Percentiles rank a stretch among this genome's conserved stretches.
These are phyloP conservation scores for Drosophila falleni DNA, from an alignment of 2,888 invertebrate genomes.

Conservation along the genomic window DNA sequence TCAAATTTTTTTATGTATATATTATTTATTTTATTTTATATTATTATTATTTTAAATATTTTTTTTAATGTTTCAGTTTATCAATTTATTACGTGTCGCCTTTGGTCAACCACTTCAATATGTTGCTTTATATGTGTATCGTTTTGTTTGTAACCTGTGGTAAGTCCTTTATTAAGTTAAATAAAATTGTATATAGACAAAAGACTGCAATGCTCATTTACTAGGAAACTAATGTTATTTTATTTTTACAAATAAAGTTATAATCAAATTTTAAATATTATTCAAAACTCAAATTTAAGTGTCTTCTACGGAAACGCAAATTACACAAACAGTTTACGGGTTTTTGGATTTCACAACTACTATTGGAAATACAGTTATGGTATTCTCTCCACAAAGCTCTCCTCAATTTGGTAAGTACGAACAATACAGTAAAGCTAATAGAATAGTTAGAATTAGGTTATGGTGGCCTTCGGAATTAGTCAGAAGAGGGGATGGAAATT, in stretches of 20 bases:
- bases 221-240: not conserved
- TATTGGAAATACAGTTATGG: constrained; percentile 97
- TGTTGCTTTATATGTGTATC: constrained; percentile 30
- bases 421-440: not conserved
- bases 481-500: not conserved
- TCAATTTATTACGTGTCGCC: not conserved
- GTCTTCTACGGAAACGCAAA: constrained; percentile 82
- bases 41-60: not conserved
- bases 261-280: not conserved
- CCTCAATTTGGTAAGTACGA: constrained; percentile 88
- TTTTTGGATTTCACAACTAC: constrained; percentile 97
- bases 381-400: constrained; percentile 95
- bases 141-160: constrained; percentile 28
- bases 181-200: not conserved
- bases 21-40: too few relatives aligned
- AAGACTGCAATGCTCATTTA: too few relatives aligned
- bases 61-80: not conserved
- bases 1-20: too few relatives aligned
- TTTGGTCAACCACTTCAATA: constrained; percentile 18
- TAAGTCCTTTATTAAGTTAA: constrained; percentile 13
- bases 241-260: not conserved
- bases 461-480: too few relatives aligned
- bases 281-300: constrained; percentile 44
- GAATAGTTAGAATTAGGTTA: too few relatives aligned
- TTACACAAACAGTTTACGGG: constrained; percentile 97